A percentile compares a stretch with the other conserved stretches of the same genome.
These are phyloP conservation scores for Semotilus atromaculatus DNA, from an alignment of 2,797 vertebrate species.

Conservation along the genomic window DNA sequence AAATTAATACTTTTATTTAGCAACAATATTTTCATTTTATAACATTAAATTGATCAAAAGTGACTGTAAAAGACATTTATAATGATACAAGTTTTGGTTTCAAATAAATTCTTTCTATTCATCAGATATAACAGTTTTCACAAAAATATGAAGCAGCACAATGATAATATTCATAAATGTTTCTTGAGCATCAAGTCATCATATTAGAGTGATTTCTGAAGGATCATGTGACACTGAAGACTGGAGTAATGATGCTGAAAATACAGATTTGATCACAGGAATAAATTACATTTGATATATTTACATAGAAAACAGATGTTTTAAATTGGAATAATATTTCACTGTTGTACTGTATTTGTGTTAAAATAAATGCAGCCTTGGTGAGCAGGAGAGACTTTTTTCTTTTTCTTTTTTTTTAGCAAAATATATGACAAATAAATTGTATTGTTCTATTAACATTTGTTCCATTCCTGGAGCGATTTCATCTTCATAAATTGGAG, in stretches of 20 bases:
- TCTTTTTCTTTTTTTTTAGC: neutral
- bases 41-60: neutral
- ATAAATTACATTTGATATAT: neutral
- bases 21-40: too few relatives aligned
- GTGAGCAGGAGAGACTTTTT: neutral
- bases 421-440: neutral
- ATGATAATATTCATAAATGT: too few relatives aligned
- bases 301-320: neutral
- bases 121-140: neutral
- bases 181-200: neutral
- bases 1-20: neutral
- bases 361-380: neutral
- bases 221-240: neutral
- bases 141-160: neutral
- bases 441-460: neutral
- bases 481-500: conserved; percentile 1
- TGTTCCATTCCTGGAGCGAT: neutral
- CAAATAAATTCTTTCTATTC: neutral
- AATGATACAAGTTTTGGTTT: neutral
- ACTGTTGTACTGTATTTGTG: neutral
- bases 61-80: neutral
- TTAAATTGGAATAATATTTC: neutral
- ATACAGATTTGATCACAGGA: neutral
- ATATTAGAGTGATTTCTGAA: neutral
- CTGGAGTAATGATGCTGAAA: neutral